Base-by-base conservation (phyloP, 2,888 invertebrate genomes). In the Empis stercorea region DNA sequence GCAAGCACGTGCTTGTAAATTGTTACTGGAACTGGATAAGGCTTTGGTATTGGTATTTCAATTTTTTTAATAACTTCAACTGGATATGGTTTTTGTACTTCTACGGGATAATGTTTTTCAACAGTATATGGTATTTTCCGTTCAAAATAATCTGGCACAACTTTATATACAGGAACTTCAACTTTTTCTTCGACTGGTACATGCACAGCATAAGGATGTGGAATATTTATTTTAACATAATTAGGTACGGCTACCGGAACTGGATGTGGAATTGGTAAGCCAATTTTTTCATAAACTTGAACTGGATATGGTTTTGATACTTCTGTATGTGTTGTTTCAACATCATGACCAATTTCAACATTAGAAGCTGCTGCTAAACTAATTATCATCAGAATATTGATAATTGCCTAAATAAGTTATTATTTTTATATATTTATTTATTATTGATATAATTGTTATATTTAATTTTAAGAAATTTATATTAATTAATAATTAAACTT, bases 1-100 rank as follows among this genome's bases (percentile, higher is more conserved):
- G 81, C 80, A 71, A 81, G 78, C 56, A 83, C 75, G 65, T 83
- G 83, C 63, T 81, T 83, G 71, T 81, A 83, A 15, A 83, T 79
- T 38, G 81, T 81, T 11, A 79, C 77, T 55, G 83, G 83, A 56
- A 84, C 82, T 16, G 82, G 80, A 68, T 83, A 83, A 7, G 83
- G 82, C 61, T 80, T 80, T 57, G 79, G 77, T 56, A 80, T 75
- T 13, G 80, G 77, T 40, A 83, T 77, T 61, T 79, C 80, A 43
- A 84, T 80, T 61, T 77, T 82, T 70, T 82, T 84, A 54, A 84
- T 78, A 27, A 84, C 80, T 64, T 81, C 79, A 6, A 84, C 81
- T 56, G 82, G 82, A 73, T 82, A 83, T 6, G 83, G 84, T 60
- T 78, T 82, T 60, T 82, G 80, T 3, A 84, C 76, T 55, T 80